These are phyloP conservation scores for Pangasianodon hypophthalmus DNA, from an alignment of 2,113 vertebrate genomes.

Conservation along the genomic window DNA sequence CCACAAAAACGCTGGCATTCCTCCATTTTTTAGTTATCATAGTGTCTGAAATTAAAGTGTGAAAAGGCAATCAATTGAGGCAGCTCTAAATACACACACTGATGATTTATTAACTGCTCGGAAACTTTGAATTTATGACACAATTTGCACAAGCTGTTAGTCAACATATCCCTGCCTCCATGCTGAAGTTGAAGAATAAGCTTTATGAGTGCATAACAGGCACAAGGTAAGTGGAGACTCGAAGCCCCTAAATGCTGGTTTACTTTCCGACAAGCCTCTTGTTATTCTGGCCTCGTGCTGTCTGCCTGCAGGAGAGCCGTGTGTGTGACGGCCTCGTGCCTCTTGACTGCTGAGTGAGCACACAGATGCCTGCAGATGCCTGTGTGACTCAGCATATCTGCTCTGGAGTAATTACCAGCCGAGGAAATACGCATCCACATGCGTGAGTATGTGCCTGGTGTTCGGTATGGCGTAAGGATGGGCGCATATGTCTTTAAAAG, in stretches of 20 bases:
- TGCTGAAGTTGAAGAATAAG: not conserved
- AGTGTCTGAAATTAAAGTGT: not conserved
- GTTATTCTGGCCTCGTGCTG: constrained; percentile 42
- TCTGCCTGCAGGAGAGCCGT: constrained; percentile 41
- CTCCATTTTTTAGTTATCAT: not conserved
- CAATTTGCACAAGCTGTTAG: not conserved
- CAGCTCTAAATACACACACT: not conserved
- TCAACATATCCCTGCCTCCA: not conserved
- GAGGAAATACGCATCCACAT: not conserved
- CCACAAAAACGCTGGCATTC: not conserved
- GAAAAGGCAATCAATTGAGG: not conserved
- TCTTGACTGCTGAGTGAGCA: constrained; percentile 29
- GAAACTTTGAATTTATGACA: not conserved
- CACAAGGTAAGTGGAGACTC: not conserved
- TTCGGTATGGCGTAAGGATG: not conserved
- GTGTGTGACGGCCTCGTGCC: constrained; percentile 22
- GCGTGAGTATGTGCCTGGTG: too few relatives aligned
- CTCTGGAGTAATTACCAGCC: constrained; percentile 21
- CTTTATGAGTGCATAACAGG: not conserved
- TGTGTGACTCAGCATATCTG: constrained; percentile 34
- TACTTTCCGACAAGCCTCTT: constrained; percentile 21
- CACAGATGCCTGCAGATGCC: constrained; percentile 33
- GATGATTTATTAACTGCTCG: constrained; percentile 1
- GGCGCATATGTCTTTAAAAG: not conserved
- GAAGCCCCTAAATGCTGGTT: constrained; percentile 14